Percentiles rank a stretch among this genome's conserved stretches.
Evolutionary conservation across 2,797 vertebrate genomes (phyloP).

Genomic region (Ceyx erithaca): DNA sequence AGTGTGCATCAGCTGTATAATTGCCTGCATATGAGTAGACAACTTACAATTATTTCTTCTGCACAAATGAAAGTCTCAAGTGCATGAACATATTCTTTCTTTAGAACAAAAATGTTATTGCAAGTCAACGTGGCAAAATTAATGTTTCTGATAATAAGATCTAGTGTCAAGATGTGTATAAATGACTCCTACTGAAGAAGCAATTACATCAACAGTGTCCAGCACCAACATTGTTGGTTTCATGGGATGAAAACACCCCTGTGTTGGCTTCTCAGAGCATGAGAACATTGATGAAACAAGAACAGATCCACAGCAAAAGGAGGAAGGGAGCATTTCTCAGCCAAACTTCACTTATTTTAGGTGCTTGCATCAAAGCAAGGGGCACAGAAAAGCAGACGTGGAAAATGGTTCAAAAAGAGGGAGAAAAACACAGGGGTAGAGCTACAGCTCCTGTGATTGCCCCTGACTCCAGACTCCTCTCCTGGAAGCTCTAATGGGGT

Average conservation of each 20-base stretch:
- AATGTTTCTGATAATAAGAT: constrained; percentile 53
- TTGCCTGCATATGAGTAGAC: not conserved
- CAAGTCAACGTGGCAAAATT: constrained; percentile 31
- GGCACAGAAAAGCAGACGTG: not conserved
- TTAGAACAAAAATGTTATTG: constrained; percentile 3
- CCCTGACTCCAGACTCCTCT: not conserved
- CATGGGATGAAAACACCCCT: not conserved
- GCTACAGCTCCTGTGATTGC: rapidly evolving
- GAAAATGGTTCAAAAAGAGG: not conserved
- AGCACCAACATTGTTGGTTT: not conserved
- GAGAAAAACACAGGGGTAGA: not conserved
- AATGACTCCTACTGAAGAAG: not conserved
- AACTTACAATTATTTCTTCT: not conserved
- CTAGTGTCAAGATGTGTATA: not conserved
- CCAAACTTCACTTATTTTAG: not conserved
- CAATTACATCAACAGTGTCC: constrained; percentile 16
- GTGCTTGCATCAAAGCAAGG: not conserved
- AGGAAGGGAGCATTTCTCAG: not conserved
- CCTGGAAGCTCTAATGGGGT: not conserved
- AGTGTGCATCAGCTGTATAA: not conserved
- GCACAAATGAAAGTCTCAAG: not conserved
- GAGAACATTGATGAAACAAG: not conserved
- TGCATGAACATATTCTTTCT: not conserved
- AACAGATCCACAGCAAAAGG: not conserved
- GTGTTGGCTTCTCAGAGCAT: not conserved